Evolutionary conservation across 2,113 vertebrate genomes (phyloP).

Genomic region (Onychostoma macrolepis): DNA sequence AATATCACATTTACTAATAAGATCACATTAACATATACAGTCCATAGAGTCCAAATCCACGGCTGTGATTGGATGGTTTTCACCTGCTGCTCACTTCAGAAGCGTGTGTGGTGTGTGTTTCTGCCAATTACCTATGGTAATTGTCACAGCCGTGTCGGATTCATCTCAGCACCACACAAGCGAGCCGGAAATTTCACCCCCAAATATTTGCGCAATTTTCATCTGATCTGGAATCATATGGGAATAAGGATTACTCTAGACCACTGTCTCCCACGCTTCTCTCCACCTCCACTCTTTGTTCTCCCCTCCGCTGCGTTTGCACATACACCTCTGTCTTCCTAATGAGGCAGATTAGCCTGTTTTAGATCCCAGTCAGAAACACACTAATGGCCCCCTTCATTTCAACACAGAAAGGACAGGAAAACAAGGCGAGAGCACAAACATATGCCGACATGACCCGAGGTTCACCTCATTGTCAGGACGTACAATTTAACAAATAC

Average conservation of each 20-base stretch:
- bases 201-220: conserved; percentile 54
- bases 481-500: conserved; percentile 26
- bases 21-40: background rate
- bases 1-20: too few relatives aligned
- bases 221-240: conserved; percentile 42
- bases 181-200: conserved; percentile 15
- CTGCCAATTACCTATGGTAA: conserved; percentile 17
- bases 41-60: background rate
- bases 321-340: conserved; percentile 36
- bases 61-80: background rate
- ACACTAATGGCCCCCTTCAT: conserved; percentile 17
- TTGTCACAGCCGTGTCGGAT: conserved; percentile 8
- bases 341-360: conserved; percentile 44
- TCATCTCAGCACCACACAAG: conserved; percentile 38
- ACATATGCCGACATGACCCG: conserved; percentile 8
- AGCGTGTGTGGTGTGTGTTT: background rate
- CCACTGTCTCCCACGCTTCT: conserved; percentile 28
- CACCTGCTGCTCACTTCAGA: conserved; percentile 1
- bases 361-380: conserved; percentile 30
- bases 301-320: background rate
- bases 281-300: conserved; percentile 43
- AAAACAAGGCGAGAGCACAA: conserved; percentile 3
- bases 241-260: conserved; percentile 54
- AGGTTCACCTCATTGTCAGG: conserved; percentile 28
- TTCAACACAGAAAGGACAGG: conserved; percentile 10